Percentiles rank a stretch among this genome's conserved stretches.
Conservation (phyloP, 1,140 invertebrate species). For the Bombus terrestris region DNA sequence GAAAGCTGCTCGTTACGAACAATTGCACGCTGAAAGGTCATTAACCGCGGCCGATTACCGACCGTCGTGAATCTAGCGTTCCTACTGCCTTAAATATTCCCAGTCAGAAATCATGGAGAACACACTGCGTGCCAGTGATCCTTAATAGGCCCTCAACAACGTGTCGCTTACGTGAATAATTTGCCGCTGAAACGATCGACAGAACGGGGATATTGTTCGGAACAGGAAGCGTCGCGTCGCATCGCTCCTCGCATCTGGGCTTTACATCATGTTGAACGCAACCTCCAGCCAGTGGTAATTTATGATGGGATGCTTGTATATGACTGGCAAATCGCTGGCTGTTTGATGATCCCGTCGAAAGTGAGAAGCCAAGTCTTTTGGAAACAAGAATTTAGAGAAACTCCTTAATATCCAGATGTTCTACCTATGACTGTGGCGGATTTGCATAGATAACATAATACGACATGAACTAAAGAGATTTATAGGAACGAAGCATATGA, state of each 20-base stretch:
- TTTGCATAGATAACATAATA: no score
- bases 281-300: background rate
- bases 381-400: no score
- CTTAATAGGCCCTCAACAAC: background rate
- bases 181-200: constrained; percentile 17
- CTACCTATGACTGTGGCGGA: no score
- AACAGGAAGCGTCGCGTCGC: no score
- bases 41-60: constrained; percentile 40
- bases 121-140: no score
- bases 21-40: constrained; percentile 51
- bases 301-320: no score
- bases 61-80: background rate
- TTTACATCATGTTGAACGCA: background rate
- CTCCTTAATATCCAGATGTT: no score
- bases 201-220: background rate
- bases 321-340: constrained; percentile 20
- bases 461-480: no score
- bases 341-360: background rate
- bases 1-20: constrained; percentile 49
- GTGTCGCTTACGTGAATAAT: constrained; percentile 32
- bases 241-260: background rate
- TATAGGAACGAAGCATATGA: no score
- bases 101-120: no score
- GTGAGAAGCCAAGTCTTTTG: no score
- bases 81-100: constrained; percentile 21